Conservation (phyloP, 2,888 invertebrate genomes). For the Phania funesta region DNA sequence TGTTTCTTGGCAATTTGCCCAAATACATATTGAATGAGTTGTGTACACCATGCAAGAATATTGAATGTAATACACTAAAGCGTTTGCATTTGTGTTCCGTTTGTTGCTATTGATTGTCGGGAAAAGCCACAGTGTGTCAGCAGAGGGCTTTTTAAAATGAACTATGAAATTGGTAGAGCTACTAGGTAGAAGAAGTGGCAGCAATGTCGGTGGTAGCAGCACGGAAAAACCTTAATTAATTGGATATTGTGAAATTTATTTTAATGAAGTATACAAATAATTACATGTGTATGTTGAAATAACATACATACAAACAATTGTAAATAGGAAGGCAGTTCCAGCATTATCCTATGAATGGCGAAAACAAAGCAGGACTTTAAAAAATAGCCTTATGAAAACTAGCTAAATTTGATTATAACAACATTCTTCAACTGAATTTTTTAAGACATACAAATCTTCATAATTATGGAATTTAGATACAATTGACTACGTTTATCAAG, state of each 20-base stretch:
- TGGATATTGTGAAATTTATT: conserved; percentile 61
- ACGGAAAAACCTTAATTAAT: conserved; percentile 60
- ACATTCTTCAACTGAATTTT: no score
- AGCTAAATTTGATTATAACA: no score
- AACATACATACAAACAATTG: not conserved
- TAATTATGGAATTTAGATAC: no score
- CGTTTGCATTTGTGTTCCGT: not conserved
- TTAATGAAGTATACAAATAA: conserved; percentile 62
- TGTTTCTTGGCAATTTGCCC: conserved; percentile 66
- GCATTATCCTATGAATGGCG: not conserved
- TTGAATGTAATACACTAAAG: not conserved
- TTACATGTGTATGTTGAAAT: conserved; percentile 33
- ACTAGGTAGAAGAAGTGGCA: not conserved
- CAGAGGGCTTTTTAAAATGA: conserved; percentile 35
- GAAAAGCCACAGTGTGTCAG: conserved; percentile 39
- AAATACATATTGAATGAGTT: conserved; percentile 68
- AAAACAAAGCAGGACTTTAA: no score
- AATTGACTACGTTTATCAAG: no score
- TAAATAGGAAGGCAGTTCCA: not conserved
- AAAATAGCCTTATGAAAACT: no score
- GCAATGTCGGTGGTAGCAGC: conserved; percentile 3
- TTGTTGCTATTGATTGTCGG: conserved; percentile 33
- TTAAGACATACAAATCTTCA: no score
- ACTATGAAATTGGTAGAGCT: not conserved
- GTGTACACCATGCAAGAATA: conserved; percentile 62